Evolutionary conservation across 2,797 vertebrate species (phyloP).

Genomic region (Lagocephalus sceleratus): DNA sequence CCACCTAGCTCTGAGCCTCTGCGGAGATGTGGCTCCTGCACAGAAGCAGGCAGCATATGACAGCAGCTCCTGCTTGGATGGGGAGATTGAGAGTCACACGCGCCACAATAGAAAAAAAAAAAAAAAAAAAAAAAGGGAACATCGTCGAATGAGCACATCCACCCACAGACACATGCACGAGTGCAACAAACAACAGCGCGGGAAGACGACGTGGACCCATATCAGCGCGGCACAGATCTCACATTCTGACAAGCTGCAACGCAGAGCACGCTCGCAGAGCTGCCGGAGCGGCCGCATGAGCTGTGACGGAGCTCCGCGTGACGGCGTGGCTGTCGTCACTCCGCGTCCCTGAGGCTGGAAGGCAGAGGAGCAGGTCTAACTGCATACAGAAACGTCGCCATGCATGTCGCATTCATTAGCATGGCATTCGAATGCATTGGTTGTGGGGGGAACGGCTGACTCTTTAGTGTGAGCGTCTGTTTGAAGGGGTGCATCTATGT

Average conservation of each 20-base stretch:
- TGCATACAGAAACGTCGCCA: slow-evolving; percentile 9
- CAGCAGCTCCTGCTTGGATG: slow-evolving; percentile 51
- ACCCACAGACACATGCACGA: slow-evolving; percentile 9
- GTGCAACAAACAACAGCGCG: slow-evolving; percentile 5
- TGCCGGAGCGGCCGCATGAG: slow-evolving; percentile 36
- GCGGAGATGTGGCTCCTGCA: slow-evolving; percentile 42
- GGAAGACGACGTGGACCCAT: slow-evolving; percentile 1
- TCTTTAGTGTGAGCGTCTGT: too few species aligned
- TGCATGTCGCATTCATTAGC: neutral
- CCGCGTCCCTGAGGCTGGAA: slow-evolving; percentile 43
- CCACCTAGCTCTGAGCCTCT: slow-evolving; percentile 38
- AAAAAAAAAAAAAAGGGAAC: too few species aligned
- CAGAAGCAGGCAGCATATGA: slow-evolving; percentile 60
- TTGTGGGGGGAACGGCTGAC: too few species aligned
- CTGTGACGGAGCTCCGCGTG: slow-evolving; percentile 46
- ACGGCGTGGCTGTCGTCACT: slow-evolving; percentile 48
- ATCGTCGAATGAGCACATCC: slow-evolving; percentile 19
- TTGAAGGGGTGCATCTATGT: too few species aligned
- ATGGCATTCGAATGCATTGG: neutral
- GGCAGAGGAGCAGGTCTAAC: slow-evolving; percentile 27
- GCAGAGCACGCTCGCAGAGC: slow-evolving; percentile 24
- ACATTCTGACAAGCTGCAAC: slow-evolving; percentile 15
- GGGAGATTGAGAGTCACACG: slow-evolving; percentile 42
- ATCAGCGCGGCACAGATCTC: neutral
- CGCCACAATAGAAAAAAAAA: slow-evolving; percentile 32